phyloP scores from a whole-genome alignment of 2,888 invertebrate genomes.

The Leptinotarsa rubiginosa region DNA sequence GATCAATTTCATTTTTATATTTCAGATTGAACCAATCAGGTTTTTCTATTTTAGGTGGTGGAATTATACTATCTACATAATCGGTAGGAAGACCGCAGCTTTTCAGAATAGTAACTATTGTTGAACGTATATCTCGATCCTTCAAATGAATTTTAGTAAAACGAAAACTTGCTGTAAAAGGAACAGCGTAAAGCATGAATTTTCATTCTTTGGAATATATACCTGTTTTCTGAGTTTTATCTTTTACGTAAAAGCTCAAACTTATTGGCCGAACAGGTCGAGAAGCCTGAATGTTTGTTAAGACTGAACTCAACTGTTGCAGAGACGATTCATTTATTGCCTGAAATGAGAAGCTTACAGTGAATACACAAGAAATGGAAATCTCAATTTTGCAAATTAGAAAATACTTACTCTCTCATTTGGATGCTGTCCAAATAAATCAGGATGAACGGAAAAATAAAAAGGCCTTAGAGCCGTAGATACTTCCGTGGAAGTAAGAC shows the following conservation, averaged over 20 bases:
- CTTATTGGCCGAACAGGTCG: conserved; percentile 72
- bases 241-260: conserved; percentile 84
- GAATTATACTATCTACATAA: conserved; percentile 81
- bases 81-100: conserved; percentile 89
- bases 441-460: conserved; percentile 95
- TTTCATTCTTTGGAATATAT: conserved; percentile 44
- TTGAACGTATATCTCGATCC: conserved; percentile 76
- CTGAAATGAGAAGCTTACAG: conserved; percentile 66
- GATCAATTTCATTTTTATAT: conserved; percentile 58
- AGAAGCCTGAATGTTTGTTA: conserved; percentile 81
- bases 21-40: conserved; percentile 35
- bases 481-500: conserved; percentile 86
- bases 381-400: conserved; percentile 14
- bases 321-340: conserved; percentile 90
- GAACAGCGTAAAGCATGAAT: conserved; percentile 23
- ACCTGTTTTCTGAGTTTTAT: conserved; percentile 63
- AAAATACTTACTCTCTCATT: conserved; percentile 77
- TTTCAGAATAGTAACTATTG: conserved; percentile 81
- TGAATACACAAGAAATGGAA: not conserved
- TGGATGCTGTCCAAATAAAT: conserved; percentile 92
- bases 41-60: conserved; percentile 40
- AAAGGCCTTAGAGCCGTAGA: conserved; percentile 92
- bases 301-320: conserved; percentile 86
- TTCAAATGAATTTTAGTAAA: conserved; percentile 80
- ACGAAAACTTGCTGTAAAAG: conserved; percentile 74